These are phyloP conservation scores for Bagarius yarrelli DNA, from an alignment of 2,113 vertebrate species.

Conservation along the genomic window DNA sequence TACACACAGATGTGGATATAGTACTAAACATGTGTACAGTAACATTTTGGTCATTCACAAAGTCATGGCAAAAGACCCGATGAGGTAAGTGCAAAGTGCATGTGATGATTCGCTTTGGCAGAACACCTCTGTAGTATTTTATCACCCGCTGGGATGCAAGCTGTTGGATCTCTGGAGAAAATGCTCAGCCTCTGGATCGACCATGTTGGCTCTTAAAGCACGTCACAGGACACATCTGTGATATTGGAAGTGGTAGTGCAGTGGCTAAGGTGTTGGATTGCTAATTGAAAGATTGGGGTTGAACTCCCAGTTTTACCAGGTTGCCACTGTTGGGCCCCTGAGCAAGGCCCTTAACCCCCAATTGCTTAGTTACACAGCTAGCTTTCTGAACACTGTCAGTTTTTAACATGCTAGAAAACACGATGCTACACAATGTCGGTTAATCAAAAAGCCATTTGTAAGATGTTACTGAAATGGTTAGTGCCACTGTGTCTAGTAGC, in stretches of 20 bases:
- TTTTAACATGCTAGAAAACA: no score
- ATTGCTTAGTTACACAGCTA: no score
- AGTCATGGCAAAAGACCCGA: not conserved
- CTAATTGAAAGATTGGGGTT: no score
- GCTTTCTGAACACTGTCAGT: no score
- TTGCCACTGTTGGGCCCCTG: no score
- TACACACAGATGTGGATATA: not conserved
- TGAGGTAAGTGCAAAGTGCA: not conserved
- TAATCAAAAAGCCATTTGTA: no score
- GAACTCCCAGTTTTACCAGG: no score
- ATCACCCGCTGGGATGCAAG: slow-evolving; percentile 6
- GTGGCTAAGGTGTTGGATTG: no score
- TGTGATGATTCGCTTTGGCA: not conserved
- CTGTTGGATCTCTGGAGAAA: slow-evolving; percentile 12
- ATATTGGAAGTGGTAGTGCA: not conserved
- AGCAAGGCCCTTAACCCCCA: no score
- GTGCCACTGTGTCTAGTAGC: no score
- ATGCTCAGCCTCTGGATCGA: not conserved
- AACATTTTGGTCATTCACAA: not conserved
- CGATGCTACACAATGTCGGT: no score
- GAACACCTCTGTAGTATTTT: not conserved
- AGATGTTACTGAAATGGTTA: no score
- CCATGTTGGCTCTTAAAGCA: slow-evolving; percentile 3
- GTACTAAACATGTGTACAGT: not conserved
- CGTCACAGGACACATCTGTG: slow-evolving; percentile 36